Conservation (phyloP, 2,797 vertebrate species). For the Rhinella marina region DNA sequence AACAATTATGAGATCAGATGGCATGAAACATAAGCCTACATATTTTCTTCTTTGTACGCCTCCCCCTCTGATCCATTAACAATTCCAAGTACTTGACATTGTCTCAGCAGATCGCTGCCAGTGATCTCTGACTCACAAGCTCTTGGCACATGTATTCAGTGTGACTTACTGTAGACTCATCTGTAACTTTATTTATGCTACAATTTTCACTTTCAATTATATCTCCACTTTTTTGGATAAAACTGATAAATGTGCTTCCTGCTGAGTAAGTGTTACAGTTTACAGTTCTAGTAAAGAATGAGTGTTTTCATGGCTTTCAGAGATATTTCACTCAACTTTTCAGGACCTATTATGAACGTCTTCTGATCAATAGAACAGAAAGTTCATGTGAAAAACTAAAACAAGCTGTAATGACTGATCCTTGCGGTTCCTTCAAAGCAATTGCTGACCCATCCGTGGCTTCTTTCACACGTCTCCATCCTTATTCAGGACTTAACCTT, state of each 20-base stretch:
- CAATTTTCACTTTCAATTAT: background rate
- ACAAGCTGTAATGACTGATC: background rate
- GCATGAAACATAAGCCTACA: background rate
- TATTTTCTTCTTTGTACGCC: background rate
- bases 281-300: conserved; percentile 10
- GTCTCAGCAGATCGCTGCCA: background rate
- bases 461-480: background rate
- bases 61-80: background rate
- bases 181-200: background rate
- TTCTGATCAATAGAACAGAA: background rate
- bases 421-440: background rate
- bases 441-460: background rate
- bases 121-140: conserved; percentile 35
- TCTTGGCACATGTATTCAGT: conserved; percentile 10
- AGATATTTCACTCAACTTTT: background rate
- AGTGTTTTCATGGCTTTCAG: background rate
- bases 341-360: background rate
- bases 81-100: conserved; percentile 12
- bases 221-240: background rate
- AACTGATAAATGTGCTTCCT: background rate
- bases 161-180: conserved; percentile 37
- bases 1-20: conserved; percentile 19
- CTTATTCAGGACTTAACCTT: background rate
- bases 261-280: background rate
- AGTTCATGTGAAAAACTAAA: background rate